phyloP scores from a whole-genome alignment of 2,113 vertebrate species.

The Psophia crepitans region DNA sequence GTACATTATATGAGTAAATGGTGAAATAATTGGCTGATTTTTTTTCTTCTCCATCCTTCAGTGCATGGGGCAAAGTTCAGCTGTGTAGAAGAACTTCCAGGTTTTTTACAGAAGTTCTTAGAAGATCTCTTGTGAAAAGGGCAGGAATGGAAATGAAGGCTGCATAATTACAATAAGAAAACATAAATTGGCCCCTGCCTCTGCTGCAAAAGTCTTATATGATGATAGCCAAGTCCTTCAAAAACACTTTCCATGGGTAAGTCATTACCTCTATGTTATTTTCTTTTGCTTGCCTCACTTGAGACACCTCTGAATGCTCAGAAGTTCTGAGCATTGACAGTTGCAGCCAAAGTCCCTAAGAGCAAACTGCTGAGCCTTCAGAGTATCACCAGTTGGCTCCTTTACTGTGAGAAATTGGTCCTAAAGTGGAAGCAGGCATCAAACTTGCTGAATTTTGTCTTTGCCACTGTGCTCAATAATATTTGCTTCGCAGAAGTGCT shows the following conservation, averaged over 20 bases:
- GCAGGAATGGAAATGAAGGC: not conserved
- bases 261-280: not conserved
- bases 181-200: not conserved
- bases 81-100: not conserved
- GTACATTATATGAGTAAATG: not conserved
- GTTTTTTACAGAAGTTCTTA: not conserved
- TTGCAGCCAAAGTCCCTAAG: not conserved
- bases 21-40: not conserved
- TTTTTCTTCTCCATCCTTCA: not conserved
- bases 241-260: not conserved
- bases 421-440: not conserved
- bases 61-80: not conserved
- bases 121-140: not conserved
- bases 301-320: not conserved
- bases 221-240: not conserved
- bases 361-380: not conserved
- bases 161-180: not conserved
- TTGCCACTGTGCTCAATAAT: not conserved
- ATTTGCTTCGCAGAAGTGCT: not conserved
- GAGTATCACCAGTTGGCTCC: not conserved
- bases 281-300: not conserved
- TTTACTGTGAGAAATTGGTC: not conserved
- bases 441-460: not conserved
- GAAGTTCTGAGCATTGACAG: not conserved
- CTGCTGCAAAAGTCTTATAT: not conserved